A percentile compares a stretch with the other conserved stretches of the same genome.
phyloP scores from a whole-genome alignment of 2,113 vertebrate species.

The Isurus oxyrinchus region DNA sequence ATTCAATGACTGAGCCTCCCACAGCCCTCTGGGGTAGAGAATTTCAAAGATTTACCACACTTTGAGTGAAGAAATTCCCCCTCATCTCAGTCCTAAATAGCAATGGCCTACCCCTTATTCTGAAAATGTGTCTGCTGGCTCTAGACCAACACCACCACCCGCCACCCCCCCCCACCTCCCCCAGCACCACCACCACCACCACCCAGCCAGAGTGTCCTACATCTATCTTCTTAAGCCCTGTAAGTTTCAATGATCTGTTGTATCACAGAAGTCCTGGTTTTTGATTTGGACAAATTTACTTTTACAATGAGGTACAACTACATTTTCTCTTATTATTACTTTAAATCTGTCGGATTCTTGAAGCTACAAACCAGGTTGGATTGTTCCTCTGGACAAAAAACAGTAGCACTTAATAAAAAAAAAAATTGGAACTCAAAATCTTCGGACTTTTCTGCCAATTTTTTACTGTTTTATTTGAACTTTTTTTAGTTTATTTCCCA shows the following conservation, averaged over 20 bases:
- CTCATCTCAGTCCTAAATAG: no score
- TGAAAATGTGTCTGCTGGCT: no score
- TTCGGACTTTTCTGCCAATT: neutral
- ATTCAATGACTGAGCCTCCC: no score
- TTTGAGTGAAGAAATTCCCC: no score
- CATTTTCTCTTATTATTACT: neutral
- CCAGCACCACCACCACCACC: no score
- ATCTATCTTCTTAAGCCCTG: no score
- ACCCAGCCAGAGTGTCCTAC: no score
- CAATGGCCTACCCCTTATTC: no score
- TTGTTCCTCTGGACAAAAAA: neutral
- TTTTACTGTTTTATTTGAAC: neutral
- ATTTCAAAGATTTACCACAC: no score
- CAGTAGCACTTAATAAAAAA: neutral
- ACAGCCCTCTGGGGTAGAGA: no score
- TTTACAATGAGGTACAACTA: neutral
- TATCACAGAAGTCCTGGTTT: neutral
- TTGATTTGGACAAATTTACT: neutral
- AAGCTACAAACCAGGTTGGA: neutral
- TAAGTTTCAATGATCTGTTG: neutral
- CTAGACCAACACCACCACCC: no score
- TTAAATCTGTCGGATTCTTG: neutral
- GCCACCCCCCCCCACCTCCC: no score
- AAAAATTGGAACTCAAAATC: neutral
- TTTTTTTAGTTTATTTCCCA: neutral